These are phyloP conservation scores for Seriola quinqueradiata DNA, from an alignment of 2,113 vertebrate species.

Conservation along the genomic window DNA sequence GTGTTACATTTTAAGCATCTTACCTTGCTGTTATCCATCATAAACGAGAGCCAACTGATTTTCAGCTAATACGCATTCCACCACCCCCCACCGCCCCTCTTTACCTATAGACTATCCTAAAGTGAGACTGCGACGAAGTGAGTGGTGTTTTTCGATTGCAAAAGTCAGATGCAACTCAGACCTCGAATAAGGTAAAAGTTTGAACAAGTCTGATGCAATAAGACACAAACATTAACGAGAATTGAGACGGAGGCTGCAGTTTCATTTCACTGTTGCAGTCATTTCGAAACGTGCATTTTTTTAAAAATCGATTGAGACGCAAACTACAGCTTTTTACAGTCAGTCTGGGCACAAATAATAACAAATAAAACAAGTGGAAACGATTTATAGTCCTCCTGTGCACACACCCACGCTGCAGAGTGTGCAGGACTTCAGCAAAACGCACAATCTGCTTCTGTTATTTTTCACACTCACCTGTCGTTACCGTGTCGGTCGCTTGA, in stretches of 20 bases:
- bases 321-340: background rate
- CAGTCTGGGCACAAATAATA: background rate
- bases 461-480: constrained; percentile 80
- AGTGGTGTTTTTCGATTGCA: constrained; percentile 6
- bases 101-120: background rate
- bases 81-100: no score
- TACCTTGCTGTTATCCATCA: constrained; percentile 84
- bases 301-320: background rate
- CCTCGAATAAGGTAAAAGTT: background rate
- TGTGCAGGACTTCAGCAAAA: background rate
- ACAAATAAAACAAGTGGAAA: constrained; percentile 9
- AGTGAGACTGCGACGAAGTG: background rate
- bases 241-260: background rate
- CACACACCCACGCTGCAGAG: constrained; percentile 15
- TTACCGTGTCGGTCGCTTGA: constrained; percentile 41
- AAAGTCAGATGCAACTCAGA: background rate
- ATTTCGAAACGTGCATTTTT: background rate
- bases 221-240: background rate
- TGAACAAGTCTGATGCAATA: background rate
- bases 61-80: constrained; percentile 42
- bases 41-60: constrained; percentile 65
- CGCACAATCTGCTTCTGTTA: background rate
- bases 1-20: constrained; percentile 86
- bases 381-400: constrained; percentile 11
- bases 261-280: constrained; percentile 20